Evolutionary conservation across 1,140 invertebrate genomes (phyloP), one percentile per base, ranked within the genome.

Genomic region (Hyposmocoma kahamanoa): DNA sequence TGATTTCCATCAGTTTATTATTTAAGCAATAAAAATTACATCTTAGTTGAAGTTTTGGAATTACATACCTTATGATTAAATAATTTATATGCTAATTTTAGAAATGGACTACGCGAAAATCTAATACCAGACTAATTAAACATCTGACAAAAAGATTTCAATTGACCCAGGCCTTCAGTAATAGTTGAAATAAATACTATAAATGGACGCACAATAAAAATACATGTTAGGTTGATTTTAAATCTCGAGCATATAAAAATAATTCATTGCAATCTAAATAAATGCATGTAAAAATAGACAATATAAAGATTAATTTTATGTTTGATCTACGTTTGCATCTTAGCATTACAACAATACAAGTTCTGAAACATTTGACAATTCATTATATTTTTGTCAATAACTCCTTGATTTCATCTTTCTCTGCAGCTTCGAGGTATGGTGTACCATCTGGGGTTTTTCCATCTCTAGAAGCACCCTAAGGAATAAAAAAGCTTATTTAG

Each of bases 371-470:
- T 49, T 13, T 42, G 56, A 47, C 51, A 55, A 47, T 22, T 49
- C 9, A 48, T 41, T 50, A 59, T 26, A 52, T 42, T 67, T 54
- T 84, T 80, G 79, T 83, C 48, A 85, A 57, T 19, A 85, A 87
- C 61, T 90, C 89, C 86, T 95, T 95, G 56, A 98, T 98, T 88
- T 98, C 96, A 57, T 94, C 92, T 81, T 94, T 97, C 80, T 98
- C 96, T 11, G 96, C 96, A 56, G 93, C 94, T 62, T 97, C 94
- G 46, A 95, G 77, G 77, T 97, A 97, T 59, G 89, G 92, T 43
- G 88, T 91, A 17, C 96, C 96, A 87, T 97, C 94, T 34, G 96
- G 96, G 30, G 95, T 93, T 63, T 89, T 89, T 6, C 95, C 96
- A 82, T 90, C 89, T 84, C 94, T 95, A 58, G 90, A 90, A 50